Percentiles rank a stretch among this genome's conserved stretches.
Evolutionary conservation across 2,888 invertebrate genomes (phyloP).

Genomic region (Hirtodrosophila cameraria): DNA sequence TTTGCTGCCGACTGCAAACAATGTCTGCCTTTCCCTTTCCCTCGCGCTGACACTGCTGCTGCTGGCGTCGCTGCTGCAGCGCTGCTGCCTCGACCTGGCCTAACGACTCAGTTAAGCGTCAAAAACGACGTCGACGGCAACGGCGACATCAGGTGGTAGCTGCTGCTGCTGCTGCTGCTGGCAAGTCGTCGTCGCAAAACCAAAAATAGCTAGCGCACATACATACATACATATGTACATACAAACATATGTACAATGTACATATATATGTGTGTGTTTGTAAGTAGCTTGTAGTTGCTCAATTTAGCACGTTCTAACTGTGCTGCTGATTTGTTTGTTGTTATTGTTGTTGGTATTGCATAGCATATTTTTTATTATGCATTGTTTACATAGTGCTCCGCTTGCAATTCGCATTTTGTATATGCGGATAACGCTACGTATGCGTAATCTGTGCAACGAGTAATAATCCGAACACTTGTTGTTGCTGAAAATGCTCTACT

Average conservation of each 20-base stretch:
- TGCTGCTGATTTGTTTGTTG: neutral
- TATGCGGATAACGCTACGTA: slow-evolving; percentile 20
- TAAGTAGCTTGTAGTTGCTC: slow-evolving; percentile 37
- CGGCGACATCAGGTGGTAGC: slow-evolving; percentile 52
- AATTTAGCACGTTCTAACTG: slow-evolving; percentile 48
- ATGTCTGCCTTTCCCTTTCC: neutral
- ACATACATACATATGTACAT: slow-evolving; percentile 20
- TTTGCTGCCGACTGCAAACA: neutral
- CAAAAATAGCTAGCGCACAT: slow-evolving; percentile 53
- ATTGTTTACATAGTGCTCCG: slow-evolving; percentile 40
- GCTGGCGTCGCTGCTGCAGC: slow-evolving; percentile 20
- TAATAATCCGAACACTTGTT: slow-evolving; percentile 43
- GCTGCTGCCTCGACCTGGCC: slow-evolving; percentile 55
- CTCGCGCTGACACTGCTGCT: neutral
- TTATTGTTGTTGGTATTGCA: slow-evolving; percentile 26
- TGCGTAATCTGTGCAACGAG: slow-evolving; percentile 41
- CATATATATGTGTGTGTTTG: slow-evolving; percentile 10
- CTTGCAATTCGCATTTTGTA: slow-evolving; percentile 12
- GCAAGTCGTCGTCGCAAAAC: slow-evolving; percentile 34
- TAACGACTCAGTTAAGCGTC: slow-evolving; percentile 42
- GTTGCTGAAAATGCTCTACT: slow-evolving; percentile 17
- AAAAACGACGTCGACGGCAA: slow-evolving; percentile 11
- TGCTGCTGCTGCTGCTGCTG: slow-evolving; percentile 23
- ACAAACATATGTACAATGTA: slow-evolving; percentile 1
- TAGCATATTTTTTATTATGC: slow-evolving; percentile 37